Evolutionary conservation across 2,113 vertebrate species (phyloP).

Genomic region (Megaleporinus macrocephalus): DNA sequence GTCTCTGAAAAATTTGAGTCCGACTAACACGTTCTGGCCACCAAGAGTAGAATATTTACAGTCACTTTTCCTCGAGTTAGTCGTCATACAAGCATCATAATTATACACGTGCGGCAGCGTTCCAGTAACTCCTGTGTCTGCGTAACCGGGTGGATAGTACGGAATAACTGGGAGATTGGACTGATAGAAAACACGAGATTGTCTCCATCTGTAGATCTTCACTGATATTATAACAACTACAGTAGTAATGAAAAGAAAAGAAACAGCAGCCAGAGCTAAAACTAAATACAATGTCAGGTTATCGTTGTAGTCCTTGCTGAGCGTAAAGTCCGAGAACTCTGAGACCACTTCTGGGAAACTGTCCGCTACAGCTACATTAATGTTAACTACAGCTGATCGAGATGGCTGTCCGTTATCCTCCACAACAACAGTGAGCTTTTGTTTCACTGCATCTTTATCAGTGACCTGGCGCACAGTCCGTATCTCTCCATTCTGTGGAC

Average conservation of each 20-base stretch:
- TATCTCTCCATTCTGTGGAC: constrained; percentile 53
- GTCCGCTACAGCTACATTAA: constrained; percentile 48
- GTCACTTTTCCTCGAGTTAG: constrained; percentile 18
- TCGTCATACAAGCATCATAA: constrained; percentile 68
- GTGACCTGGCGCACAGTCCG: constrained; percentile 50
- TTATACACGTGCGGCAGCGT: constrained; percentile 52
- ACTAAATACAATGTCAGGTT: constrained; percentile 26
- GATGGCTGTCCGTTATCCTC: constrained; percentile 53
- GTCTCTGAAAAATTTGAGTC: constrained; percentile 30
- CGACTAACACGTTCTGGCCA: constrained; percentile 4
- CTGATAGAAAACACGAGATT: constrained; percentile 49
- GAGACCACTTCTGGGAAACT: constrained; percentile 47
- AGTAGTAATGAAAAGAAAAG: constrained; percentile 54
- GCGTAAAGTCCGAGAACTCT: constrained; percentile 43
- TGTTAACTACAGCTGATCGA: constrained; percentile 52
- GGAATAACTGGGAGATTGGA: constrained; percentile 59
- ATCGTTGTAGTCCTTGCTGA: constrained; percentile 38
- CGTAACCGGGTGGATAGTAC: constrained; percentile 53
- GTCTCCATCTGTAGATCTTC: constrained; percentile 59
- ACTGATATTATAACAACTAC: constrained; percentile 56
- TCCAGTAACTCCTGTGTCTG: constrained; percentile 50
- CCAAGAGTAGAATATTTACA: constrained; percentile 44
- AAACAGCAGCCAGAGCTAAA: constrained; percentile 53
- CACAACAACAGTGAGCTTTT: constrained; percentile 54
- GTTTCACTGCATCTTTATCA: constrained; percentile 57